Percentiles rank a stretch among this genome's conserved stretches.
Conservation (phyloP, 2,113 vertebrate genomes). For the Alethe castanea region DNA sequence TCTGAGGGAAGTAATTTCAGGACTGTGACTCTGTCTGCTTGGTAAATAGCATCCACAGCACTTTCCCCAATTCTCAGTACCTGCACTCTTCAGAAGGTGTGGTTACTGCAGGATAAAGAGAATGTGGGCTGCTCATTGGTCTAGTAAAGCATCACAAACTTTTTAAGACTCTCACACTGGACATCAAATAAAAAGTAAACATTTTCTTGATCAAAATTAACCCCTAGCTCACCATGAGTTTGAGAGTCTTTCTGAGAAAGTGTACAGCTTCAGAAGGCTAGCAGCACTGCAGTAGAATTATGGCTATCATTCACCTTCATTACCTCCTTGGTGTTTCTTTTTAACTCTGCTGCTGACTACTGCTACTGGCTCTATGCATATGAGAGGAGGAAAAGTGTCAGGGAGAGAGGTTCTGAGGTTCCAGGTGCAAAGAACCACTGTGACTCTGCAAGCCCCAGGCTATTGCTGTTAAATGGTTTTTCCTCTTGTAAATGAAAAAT, state of each 20-base stretch:
- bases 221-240: not conserved
- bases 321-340: constrained; percentile 18
- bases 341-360: not conserved
- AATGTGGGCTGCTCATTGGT: not conserved
- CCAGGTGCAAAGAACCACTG: not conserved
- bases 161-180: not conserved
- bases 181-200: constrained; percentile 27
- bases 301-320: not conserved
- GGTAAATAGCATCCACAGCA: not conserved
- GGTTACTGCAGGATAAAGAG: constrained; percentile 57
- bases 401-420: not conserved
- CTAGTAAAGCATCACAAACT: constrained; percentile 24
- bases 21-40: not conserved
- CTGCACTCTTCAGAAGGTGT: constrained; percentile 36
- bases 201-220: constrained; percentile 13
- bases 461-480: constrained; percentile 39
- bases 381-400: not conserved
- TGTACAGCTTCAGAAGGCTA: not conserved
- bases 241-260: not conserved
- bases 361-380: constrained; percentile 1
- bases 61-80: not conserved
- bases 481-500: constrained; percentile 22
- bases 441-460: not conserved
- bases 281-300: not conserved
- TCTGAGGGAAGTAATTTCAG: constrained; percentile 17